Percentiles rank a stretch among this genome's conserved stretches.
Conservation (phyloP, 2,888 invertebrate species). For the Dasypogon diadema region DNA sequence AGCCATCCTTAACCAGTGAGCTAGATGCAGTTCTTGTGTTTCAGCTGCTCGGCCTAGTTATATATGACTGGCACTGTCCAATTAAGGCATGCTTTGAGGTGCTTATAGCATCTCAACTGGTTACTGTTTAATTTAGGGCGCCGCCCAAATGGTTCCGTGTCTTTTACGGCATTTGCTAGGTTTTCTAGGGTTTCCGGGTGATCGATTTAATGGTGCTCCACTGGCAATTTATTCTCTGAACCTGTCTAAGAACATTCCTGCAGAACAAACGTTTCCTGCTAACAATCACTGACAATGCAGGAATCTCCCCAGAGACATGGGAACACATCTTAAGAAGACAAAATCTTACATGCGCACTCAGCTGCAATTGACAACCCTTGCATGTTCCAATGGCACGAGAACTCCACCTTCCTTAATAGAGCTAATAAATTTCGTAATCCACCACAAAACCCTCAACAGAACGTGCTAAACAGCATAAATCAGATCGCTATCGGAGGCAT, state of each 20-base stretch:
- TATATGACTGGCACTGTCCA: constrained; percentile 43
- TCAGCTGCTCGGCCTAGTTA: constrained; percentile 21
- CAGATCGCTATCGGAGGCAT: constrained; percentile 41
- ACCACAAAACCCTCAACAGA: constrained; percentile 28
- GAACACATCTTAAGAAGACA: constrained; percentile 3
- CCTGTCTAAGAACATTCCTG: background rate
- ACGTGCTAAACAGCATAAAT: constrained; percentile 46
- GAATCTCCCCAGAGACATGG: background rate
- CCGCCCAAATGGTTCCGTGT: constrained; percentile 38
- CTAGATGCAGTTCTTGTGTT: constrained; percentile 48
- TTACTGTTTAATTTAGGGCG: constrained; percentile 41
- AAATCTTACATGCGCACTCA: constrained; percentile 7
- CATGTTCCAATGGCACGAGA: constrained; percentile 23
- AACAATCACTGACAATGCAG: constrained; percentile 8
- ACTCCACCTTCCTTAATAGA: constrained; percentile 39
- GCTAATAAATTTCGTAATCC: constrained; percentile 42
- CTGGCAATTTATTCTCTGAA: constrained; percentile 23
- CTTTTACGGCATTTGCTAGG: background rate
- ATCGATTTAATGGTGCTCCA: constrained; percentile 42
- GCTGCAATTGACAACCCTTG: constrained; percentile 15
- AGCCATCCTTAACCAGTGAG: constrained; percentile 4
- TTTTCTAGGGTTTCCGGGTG: constrained; percentile 9
- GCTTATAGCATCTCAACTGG: constrained; percentile 20
- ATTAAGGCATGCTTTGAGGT: constrained; percentile 47
- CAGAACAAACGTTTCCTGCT: constrained; percentile 4